Evolutionary conservation across 2,888 invertebrate genomes (phyloP).

Genomic region (Sympetrum striolatum): DNA sequence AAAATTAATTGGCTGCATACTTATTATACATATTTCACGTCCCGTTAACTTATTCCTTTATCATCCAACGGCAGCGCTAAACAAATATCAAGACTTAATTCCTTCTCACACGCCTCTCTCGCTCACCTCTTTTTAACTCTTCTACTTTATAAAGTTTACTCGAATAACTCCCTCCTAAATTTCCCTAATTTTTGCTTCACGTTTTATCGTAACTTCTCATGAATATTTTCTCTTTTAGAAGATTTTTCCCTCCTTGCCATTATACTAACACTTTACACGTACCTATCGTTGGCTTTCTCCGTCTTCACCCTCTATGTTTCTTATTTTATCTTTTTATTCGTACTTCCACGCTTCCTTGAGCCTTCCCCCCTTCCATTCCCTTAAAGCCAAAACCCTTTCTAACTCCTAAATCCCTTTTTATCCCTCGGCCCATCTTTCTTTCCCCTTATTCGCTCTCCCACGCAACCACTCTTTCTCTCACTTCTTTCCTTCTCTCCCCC

Average conservation of each 20-base stretch:
- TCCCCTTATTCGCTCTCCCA: neutral
- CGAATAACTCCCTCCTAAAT: neutral
- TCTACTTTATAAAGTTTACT: neutral
- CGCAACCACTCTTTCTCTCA: neutral
- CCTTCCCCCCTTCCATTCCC: neutral
- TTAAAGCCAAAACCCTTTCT: neutral
- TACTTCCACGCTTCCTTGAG: neutral
- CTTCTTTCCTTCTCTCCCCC: too few relatives aligned
- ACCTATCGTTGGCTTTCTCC: neutral
- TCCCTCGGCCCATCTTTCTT: slow-evolving; percentile 32
- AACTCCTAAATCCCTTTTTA: slow-evolving; percentile 39
- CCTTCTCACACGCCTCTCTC: neutral
- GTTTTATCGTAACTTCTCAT: neutral
- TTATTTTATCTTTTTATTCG: neutral
- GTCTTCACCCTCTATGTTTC: neutral
- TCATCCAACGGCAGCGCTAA: neutral
- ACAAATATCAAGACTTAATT: neutral
- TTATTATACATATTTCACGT: neutral
- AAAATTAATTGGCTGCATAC: neutral
- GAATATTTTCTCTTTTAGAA: neutral
- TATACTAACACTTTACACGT: neutral
- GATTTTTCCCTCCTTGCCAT: neutral
- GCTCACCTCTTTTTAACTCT: neutral
- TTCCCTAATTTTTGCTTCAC: neutral
- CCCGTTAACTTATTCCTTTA: neutral